A percentile compares a stretch with the other conserved stretches of the same genome.
Conservation (phyloP, 2,797 vertebrate species). For the Melanotaenia pygmaea region DNA sequence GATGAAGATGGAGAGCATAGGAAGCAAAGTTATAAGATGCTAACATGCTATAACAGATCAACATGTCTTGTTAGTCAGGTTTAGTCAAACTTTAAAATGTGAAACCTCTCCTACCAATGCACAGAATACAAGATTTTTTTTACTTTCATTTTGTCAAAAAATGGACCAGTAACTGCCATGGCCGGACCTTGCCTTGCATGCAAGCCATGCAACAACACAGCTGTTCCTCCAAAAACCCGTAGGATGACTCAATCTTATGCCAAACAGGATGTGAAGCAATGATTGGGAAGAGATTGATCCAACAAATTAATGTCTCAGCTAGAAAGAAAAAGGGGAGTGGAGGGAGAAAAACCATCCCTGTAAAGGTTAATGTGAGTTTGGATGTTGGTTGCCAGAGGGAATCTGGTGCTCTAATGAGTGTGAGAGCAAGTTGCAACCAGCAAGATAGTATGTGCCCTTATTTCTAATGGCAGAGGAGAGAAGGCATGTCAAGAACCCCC, state of each 20-base stretch:
- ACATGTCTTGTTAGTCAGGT: no score
- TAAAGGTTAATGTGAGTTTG: conserved; percentile 79
- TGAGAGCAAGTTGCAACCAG: conserved; percentile 57
- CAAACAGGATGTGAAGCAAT: conserved; percentile 31
- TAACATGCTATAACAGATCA: no score
- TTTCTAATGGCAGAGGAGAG: conserved; percentile 45
- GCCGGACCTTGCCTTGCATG: conserved; percentile 11
- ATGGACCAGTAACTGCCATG: conserved; percentile 46
- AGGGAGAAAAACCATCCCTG: conserved; percentile 36
- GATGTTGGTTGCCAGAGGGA: conserved; percentile 62
- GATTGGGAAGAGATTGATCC: not conserved
- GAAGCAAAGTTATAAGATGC: conserved; percentile 8
- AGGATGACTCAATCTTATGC: conserved; percentile 46
- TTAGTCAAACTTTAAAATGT: no score
- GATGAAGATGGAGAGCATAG: conserved; percentile 24
- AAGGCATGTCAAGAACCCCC: not conserved
- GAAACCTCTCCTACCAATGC: no score
- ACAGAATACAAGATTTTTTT: not conserved
- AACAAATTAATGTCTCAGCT: conserved; percentile 48
- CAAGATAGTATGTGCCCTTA: conserved; percentile 59
- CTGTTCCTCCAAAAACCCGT: conserved; percentile 42
- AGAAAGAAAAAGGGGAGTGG: not conserved
- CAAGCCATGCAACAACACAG: conserved; percentile 57
- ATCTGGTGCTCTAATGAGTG: conserved; percentile 68
- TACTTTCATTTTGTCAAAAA: not conserved